A percentile compares a stretch with the other conserved stretches of the same genome.
phyloP scores from a whole-genome alignment of 2,888 invertebrate species.

The Dinocampus coccinellae region DNA sequence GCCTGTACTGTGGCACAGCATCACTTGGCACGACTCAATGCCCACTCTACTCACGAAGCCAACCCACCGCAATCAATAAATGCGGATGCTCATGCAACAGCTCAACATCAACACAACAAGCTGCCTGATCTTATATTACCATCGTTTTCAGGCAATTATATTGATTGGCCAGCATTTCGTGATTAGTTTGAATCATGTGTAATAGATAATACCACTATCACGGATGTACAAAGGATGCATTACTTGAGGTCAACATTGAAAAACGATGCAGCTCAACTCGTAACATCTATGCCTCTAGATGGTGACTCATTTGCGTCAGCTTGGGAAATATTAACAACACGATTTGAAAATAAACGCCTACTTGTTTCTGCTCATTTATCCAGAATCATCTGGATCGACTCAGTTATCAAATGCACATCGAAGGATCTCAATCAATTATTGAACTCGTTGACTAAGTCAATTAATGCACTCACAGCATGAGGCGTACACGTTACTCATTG shows the following conservation, averaged over 20 bases:
- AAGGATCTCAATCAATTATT: background rate
- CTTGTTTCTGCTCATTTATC: background rate
- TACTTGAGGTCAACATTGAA: background rate
- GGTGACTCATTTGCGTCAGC: slow-evolving; percentile 6
- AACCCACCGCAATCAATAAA: no score
- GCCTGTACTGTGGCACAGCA: background rate
- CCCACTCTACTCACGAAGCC: background rate
- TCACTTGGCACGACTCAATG: background rate
- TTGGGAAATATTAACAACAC: background rate
- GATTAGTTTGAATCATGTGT: slow-evolving; percentile 1
- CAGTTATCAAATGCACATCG: background rate
- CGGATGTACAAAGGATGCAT: slow-evolving; percentile 16
- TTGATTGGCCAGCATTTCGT: background rate
- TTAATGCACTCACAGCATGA: background rate
- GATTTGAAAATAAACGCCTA: slow-evolving; percentile 12
- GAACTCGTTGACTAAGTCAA: background rate
- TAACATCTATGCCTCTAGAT: background rate
- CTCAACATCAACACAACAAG: background rate
- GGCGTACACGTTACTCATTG: background rate
- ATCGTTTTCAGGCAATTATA: background rate
- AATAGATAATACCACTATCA: background rate
- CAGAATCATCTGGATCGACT: background rate
- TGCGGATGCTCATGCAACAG: no score
- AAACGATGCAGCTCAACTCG: background rate
- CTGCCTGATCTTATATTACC: background rate